Conservation (phyloP, 2,888 invertebrate genomes). For the Machimus atricapillus region DNA sequence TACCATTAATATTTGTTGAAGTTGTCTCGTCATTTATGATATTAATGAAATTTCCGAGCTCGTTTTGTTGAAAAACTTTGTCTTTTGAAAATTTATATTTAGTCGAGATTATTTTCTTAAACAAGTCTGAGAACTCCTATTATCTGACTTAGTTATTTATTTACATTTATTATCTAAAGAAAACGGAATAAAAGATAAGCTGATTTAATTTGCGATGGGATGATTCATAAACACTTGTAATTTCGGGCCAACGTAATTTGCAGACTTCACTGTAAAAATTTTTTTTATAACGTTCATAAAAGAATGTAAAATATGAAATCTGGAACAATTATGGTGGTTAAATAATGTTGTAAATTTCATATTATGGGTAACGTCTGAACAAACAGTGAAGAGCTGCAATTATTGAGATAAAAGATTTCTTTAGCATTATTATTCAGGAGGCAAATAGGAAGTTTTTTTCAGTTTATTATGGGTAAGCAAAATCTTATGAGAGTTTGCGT, state of each 20-base stretch:
- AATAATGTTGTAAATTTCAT: background rate
- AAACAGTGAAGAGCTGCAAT: background rate
- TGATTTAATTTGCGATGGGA: background rate
- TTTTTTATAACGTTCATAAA: background rate
- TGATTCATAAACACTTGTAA: background rate
- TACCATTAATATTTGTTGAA: too few relatives aligned
- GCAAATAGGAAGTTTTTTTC: background rate
- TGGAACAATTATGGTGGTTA: background rate
- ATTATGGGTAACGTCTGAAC: background rate
- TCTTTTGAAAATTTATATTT: too few relatives aligned
- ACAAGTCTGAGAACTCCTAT: background rate
- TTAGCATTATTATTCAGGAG: background rate
- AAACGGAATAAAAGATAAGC: background rate
- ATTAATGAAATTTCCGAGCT: too few relatives aligned
- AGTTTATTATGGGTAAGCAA: background rate
- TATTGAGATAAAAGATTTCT: background rate
- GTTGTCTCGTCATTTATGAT: too few relatives aligned
- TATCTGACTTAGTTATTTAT: background rate
- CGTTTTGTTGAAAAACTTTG: too few relatives aligned
- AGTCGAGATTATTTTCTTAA: background rate
- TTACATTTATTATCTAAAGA: background rate
- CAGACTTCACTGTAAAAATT: background rate
- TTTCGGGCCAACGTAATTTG: too few relatives aligned
- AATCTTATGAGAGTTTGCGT: background rate
- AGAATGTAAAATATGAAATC: background rate